Conservation (phyloP, 2,113 vertebrate genomes). For the Ctenodactylus gundi region DNA sequence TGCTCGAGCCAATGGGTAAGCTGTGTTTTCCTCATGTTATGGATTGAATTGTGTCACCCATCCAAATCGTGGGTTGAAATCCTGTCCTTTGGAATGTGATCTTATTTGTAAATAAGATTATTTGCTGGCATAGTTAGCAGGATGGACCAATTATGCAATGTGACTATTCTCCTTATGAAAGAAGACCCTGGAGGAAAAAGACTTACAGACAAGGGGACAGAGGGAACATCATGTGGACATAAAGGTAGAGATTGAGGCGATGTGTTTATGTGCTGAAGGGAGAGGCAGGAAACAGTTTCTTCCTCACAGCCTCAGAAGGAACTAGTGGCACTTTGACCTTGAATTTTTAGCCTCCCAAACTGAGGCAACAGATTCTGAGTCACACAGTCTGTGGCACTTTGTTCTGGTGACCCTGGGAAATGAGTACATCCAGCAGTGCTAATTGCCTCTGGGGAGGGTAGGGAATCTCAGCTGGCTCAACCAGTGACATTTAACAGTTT, state of each 20-base stretch:
- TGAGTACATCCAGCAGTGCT: accelerated
- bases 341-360: neutral
- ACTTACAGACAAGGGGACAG: neutral
- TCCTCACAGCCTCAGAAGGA: neutral
- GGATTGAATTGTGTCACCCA: neutral
- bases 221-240: accelerated
- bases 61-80: neutral
- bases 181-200: too few relatives aligned
- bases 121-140: neutral
- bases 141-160: neutral
- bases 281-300: neutral
- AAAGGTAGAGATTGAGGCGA: neutral
- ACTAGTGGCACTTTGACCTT: neutral
- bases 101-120: neutral
- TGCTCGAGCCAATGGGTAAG: neutral
- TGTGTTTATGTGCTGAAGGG: neutral
- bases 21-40: neutral
- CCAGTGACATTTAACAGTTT: neutral
- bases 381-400: neutral
- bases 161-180: neutral
- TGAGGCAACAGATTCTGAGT: neutral
- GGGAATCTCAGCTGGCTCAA: neutral
- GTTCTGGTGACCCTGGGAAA: neutral
- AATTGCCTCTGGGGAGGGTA: neutral
- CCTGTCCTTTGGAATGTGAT: neutral